Evolutionary conservation across 1,140 invertebrate genomes (phyloP), one percentile per base, ranked within the genome.

Genomic region (Diachasma alloeum): DNA sequence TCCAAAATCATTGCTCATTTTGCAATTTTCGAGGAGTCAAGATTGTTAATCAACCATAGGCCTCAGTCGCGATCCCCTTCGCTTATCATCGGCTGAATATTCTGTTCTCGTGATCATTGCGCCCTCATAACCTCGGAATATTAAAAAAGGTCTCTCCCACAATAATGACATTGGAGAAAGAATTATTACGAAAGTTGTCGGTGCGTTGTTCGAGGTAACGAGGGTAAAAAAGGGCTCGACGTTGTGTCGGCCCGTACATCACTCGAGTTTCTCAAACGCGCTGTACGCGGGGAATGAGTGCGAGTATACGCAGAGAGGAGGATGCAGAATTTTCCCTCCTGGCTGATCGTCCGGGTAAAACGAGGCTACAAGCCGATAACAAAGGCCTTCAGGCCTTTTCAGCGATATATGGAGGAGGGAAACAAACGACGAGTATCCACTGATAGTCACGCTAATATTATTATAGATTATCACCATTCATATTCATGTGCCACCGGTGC

Each of bases 121-220:
- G 31, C 31, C 2, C 31, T 31, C 31, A 31, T 31, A 31, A 31
- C 31, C 2, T 31, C 31, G 6, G 2, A 31, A 6, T 31, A 31
- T 6, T 6, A 31, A 31, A 31, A 77, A 73, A 63, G 56, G 3
- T 46, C 44, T 74, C 72, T 75, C 37, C 44, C 79, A 80, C 79
- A 81, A 83, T 84, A 80, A 83, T 81, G 82, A 84, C 83, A 83
- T 84, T 84, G 78, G 81, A 69, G 75, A 84, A 82, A 83, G 83
- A 84, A 84, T 84, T 84, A 84, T 84, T 84, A 83, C 80, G 46
- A 80, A 83, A 84, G 76, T 82, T 83, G 78, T 79, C 75, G 77
- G 80, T 79, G 72, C 78, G 82, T 56, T 46, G 67, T 63, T 37
- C 78, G 82, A 83, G 78, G 75, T 84, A 84, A 84, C 81, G 81